These are phyloP conservation scores for Pseudomugil gertrudae DNA, from an alignment of 2,797 vertebrate genomes.

Conservation along the genomic window DNA sequence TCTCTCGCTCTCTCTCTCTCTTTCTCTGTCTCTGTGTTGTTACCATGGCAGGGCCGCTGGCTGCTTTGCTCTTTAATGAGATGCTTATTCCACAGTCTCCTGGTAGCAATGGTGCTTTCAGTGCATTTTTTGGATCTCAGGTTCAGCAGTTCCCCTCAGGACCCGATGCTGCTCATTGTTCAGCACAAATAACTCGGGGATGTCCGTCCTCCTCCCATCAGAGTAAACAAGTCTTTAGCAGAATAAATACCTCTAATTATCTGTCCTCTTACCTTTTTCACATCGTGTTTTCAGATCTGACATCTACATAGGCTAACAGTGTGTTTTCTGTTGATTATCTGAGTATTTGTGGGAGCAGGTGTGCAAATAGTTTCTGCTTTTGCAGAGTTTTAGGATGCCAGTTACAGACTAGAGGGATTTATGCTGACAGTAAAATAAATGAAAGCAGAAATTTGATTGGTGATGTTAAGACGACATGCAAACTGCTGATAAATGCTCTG, in stretches of 20 bases:
- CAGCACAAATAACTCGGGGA: constrained; percentile 33
- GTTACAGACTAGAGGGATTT: background rate
- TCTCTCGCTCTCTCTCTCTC: background rate
- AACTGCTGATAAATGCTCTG: background rate
- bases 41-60: constrained; percentile 41
- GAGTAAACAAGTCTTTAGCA: constrained; percentile 62
- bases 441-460: background rate
- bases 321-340: background rate
- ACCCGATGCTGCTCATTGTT: constrained; percentile 51
- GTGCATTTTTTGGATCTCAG: constrained; percentile 63
- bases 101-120: constrained; percentile 47
- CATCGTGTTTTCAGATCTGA: constrained; percentile 3
- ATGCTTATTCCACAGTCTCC: constrained; percentile 41
- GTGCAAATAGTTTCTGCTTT: background rate
- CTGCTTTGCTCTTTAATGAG: constrained; percentile 61
- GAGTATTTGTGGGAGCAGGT: background rate
- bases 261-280: constrained; percentile 6
- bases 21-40: constrained; percentile 12
- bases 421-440: background rate
- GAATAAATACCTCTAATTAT: constrained; percentile 37
- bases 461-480: background rate
- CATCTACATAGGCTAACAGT: background rate
- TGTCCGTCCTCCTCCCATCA: constrained; percentile 47
- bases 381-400: background rate
- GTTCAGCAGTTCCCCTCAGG: constrained; percentile 54